phyloP scores from a whole-genome alignment of 2,113 vertebrate genomes.

The Phrynocephalus versicolor region DNA sequence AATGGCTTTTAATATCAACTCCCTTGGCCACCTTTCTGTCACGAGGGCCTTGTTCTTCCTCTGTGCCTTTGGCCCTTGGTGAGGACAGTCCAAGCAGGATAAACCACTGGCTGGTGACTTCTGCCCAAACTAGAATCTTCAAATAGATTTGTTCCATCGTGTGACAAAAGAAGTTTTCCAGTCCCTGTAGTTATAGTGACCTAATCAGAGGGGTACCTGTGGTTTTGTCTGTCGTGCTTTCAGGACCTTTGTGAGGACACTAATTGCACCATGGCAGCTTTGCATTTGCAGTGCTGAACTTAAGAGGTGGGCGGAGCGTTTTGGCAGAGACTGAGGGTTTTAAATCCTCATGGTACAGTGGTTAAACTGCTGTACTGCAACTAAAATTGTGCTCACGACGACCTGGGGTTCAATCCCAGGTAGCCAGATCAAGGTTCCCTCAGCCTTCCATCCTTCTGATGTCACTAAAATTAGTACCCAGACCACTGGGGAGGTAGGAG shows the following conservation, averaged over 20 bases:
- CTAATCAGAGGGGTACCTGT: background rate
- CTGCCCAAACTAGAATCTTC: background rate
- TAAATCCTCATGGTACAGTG: no score
- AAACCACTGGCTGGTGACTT: background rate
- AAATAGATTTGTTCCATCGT: background rate
- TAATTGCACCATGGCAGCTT: background rate
- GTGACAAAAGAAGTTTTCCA: background rate
- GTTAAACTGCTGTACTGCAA: no score
- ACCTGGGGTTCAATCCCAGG: no score
- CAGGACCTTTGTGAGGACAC: background rate
- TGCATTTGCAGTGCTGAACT: background rate
- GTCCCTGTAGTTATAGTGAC: background rate
- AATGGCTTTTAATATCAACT: background rate
- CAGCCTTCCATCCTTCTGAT: no score
- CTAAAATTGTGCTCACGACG: no score
- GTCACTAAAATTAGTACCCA: no score
- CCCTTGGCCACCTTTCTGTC: background rate
- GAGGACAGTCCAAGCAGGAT: background rate
- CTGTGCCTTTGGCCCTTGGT: no score
- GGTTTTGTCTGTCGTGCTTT: background rate
- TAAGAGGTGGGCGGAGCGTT: no score
- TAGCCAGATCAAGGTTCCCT: no score
- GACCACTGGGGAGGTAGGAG: no score
- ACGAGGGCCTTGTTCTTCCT: no score
- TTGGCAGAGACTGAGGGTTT: background rate